Evolutionary conservation across 1,140 invertebrate species (phyloP).

Genomic region (Lethrus apterus): DNA sequence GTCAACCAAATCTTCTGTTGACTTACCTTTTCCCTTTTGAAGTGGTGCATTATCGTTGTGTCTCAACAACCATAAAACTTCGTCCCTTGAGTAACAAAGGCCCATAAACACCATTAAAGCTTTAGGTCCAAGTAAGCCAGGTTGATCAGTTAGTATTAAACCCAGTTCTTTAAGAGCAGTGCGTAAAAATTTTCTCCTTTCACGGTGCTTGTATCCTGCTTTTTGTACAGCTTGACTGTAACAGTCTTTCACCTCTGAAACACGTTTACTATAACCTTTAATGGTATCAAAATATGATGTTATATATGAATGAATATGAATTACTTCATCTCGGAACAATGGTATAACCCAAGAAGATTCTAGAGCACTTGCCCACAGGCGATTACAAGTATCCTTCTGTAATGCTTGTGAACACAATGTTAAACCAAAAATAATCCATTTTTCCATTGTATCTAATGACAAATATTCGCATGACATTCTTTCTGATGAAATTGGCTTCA

Average conservation of each 20-base stretch:
- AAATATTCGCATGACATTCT: conserved; percentile 97
- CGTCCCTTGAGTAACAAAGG: conserved; percentile 81
- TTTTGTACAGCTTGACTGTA: conserved; percentile 85
- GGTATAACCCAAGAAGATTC: conserved; percentile 91
- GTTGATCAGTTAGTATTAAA: conserved; percentile 94
- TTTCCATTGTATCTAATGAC: conserved; percentile 89
- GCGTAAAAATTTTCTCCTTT: conserved; percentile 91
- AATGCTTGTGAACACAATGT: conserved; percentile 75
- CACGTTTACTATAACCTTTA: conserved; percentile 89
- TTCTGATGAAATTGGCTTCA: conserved; percentile 91
- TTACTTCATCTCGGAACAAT: conserved; percentile 94
- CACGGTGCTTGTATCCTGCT: conserved; percentile 83
- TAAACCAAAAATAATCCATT: conserved; percentile 95
- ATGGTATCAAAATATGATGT: conserved; percentile 90
- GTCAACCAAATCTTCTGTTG: conserved; percentile 83
- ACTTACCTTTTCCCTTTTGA: conserved; percentile 76
- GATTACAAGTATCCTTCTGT: conserved; percentile 70
- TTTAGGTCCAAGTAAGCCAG: conserved; percentile 93
- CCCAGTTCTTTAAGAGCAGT: conserved; percentile 93
- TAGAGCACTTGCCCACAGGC: conserved; percentile 85
- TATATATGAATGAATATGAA: conserved; percentile 92
- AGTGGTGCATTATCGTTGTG: conserved; percentile 93
- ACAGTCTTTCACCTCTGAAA: conserved; percentile 91
- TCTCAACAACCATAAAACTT: conserved; percentile 92
- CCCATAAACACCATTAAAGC: conserved; percentile 92